Conservation (phyloP, 2,797 vertebrate genomes). For the Lithobates pipiens region DNA sequence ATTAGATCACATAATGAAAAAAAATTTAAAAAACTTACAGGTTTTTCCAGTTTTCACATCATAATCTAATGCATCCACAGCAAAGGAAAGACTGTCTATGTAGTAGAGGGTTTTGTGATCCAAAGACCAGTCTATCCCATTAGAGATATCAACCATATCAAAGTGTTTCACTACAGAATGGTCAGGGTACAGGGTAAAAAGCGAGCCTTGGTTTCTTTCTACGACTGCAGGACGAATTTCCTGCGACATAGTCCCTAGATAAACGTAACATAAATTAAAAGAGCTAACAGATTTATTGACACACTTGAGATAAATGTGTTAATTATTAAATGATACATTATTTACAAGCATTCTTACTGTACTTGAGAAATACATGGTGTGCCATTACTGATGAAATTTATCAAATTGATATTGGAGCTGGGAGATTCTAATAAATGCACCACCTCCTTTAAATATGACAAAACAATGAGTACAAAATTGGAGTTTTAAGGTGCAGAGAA, state of each 20-base stretch:
- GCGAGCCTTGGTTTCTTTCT: constrained; percentile 81
- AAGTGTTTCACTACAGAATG: constrained; percentile 84
- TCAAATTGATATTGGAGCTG: too few relatives aligned
- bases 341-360: too few relatives aligned
- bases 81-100: constrained; percentile 88
- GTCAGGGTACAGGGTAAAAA: constrained; percentile 83
- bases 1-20: background rate
- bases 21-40: constrained; percentile 76
- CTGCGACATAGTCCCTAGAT: constrained; percentile 87
- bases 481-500: too few relatives aligned
- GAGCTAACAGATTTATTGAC: background rate
- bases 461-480: too few relatives aligned
- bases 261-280: constrained; percentile 11
- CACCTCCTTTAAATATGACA: too few relatives aligned
- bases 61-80: constrained; percentile 90
- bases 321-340: too few relatives aligned
- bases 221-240: constrained; percentile 78
- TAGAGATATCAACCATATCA: constrained; percentile 90
- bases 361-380: too few relatives aligned
- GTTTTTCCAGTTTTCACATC: constrained; percentile 81
- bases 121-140: constrained; percentile 92
- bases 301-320: too few relatives aligned
- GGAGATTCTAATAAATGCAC: too few relatives aligned
- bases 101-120: constrained; percentile 90
- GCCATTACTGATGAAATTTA: too few relatives aligned